Conservation (phyloP, 2,113 vertebrate genomes). For the Nothoprocta perdicaria region DNA sequence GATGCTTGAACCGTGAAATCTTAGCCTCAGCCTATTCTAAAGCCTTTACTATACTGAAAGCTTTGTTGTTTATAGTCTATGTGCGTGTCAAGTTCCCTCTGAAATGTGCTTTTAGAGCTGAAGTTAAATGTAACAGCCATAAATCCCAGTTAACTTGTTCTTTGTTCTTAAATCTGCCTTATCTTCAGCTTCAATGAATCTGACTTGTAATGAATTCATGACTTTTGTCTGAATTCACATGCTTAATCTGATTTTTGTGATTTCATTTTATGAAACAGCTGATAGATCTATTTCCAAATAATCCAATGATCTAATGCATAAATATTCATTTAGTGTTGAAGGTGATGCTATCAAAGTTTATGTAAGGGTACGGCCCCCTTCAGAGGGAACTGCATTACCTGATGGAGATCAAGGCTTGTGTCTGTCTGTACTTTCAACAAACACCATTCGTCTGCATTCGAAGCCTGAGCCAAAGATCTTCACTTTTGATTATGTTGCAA, state of each 20-base stretch:
- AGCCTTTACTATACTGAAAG: not conserved
- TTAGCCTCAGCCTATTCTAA: not conserved
- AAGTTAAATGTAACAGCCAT: not conserved
- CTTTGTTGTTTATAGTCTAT: not conserved
- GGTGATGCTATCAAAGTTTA: constrained; percentile 93
- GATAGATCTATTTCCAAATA: not conserved
- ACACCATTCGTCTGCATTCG: constrained; percentile 87
- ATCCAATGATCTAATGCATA: not conserved
- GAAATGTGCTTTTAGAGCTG: not conserved
- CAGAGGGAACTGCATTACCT: constrained; percentile 68
- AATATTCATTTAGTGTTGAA: constrained; percentile 77
- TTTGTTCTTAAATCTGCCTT: not conserved
- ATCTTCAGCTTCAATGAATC: not conserved
- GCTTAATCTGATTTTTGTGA: not conserved
- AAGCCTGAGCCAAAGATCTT: constrained; percentile 94
- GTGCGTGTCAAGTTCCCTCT: not conserved
- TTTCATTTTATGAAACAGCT: not conserved
- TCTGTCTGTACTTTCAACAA: constrained; percentile 86
- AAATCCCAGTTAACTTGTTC: not conserved
- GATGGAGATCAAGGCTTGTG: constrained; percentile 87
- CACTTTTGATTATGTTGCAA: constrained; percentile 92
- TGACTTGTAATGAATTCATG: not conserved
- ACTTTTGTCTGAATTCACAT: not conserved
- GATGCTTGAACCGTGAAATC: not conserved
- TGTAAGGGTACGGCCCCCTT: constrained; percentile 88